Evolutionary conservation across 1,140 invertebrate species (phyloP).

Genomic region (Drosophila sproati): DNA sequence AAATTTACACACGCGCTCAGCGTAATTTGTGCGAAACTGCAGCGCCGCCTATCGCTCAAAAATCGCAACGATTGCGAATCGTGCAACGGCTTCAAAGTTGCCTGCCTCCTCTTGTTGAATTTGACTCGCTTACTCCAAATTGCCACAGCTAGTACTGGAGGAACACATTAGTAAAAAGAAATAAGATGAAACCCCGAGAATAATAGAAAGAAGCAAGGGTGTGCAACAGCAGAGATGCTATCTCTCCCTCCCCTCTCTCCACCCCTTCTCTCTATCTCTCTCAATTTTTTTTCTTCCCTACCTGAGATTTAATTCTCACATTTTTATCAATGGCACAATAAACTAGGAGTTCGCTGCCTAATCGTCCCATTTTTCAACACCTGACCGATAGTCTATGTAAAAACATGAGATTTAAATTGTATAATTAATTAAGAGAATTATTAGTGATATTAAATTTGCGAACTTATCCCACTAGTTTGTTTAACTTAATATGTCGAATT

Average conservation of each 20-base stretch:
- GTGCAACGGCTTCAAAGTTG: constrained; percentile 4
- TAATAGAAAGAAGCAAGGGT: neutral
- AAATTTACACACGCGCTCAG: constrained; percentile 34
- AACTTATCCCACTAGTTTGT: too few relatives aligned
- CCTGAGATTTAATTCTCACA: neutral
- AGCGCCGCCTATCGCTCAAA: neutral
- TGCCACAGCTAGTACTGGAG: too few relatives aligned
- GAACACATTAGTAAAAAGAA: neutral
- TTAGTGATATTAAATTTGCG: too few relatives aligned
- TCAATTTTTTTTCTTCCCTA: neutral
- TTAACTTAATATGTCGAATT: too few relatives aligned
- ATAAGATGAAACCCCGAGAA: neutral
- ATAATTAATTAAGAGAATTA: too few relatives aligned
- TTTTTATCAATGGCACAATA: neutral
- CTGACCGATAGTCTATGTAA: neutral
- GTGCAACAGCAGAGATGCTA: neutral
- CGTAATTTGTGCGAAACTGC: constrained; percentile 10
- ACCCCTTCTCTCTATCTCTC: neutral
- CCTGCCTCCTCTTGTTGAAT: neutral
- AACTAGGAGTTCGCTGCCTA: neutral
- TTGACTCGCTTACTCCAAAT: neutral
- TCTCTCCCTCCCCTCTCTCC: neutral
- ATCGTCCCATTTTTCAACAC: neutral
- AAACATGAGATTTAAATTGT: too few relatives aligned
- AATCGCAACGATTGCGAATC: constrained; percentile 1